These are phyloP conservation scores for Agelas oroides DNA, from an alignment of 37 sponge, comb jelly and placozoan species.

Conservation along the genomic window DNA sequence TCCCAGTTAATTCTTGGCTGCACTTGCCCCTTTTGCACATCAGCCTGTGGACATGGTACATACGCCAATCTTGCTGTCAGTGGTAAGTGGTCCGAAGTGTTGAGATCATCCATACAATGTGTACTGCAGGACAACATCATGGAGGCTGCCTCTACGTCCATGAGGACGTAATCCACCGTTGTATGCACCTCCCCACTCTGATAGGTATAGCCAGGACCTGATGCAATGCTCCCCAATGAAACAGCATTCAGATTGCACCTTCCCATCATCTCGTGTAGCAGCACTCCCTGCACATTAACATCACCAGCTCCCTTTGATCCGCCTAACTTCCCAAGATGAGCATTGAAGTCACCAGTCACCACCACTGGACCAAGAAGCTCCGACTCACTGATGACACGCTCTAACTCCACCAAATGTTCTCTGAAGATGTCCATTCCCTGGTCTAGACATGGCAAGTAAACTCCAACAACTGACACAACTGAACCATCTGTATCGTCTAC, in stretches of 20 bases:
- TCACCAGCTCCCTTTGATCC: no score
- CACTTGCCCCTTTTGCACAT: no score
- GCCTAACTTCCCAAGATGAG: no score
- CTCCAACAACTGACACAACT: conserved; percentile 1
- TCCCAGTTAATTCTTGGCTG: no score
- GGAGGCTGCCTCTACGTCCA: conserved; percentile 19
- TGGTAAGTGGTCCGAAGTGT: no score
- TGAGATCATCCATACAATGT: no score
- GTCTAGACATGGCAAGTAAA: conserved; percentile 27
- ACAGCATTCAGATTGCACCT: conserved; percentile 7
- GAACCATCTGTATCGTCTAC: neutral
- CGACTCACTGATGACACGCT: conserved; percentile 17
- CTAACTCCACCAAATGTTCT: conserved; percentile 14
- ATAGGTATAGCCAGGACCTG: conserved; percentile 6
- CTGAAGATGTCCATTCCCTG: conserved; percentile 5
- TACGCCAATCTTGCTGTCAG: no score
- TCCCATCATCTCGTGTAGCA: conserved; percentile 18
- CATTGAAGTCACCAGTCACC: neutral
- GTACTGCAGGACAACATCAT: neutral
- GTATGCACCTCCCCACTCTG: neutral
- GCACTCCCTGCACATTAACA: no score
- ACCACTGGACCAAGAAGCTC: conserved; percentile 4
- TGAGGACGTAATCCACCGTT: conserved; percentile 2
- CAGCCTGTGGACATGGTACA: no score
- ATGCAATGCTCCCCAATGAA: neutral